Evolutionary conservation across 2,888 invertebrate genomes (phyloP), one percentile per base, ranked within the genome.

Genomic region (Leptarthrus brevirostris): DNA sequence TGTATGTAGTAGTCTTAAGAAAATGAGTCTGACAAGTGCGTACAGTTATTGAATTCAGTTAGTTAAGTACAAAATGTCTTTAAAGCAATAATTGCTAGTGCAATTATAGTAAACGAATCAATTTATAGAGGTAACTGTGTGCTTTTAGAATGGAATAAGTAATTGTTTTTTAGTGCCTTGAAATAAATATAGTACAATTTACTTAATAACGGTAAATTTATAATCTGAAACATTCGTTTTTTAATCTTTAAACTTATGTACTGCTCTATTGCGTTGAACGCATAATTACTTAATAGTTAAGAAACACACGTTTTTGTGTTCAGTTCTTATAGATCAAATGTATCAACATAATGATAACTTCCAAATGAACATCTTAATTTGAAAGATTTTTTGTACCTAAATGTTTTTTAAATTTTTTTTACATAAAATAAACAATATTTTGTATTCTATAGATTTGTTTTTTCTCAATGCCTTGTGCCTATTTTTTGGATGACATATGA

Each of bases 201-300:
- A 36, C 49, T 36, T 22, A 53, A 10, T 40, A 40, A 12, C 10
- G 8, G 6, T 8, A 40, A 40, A 12, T 40, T 40, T 40, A n/a
- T 30, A 6, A 0, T 40, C 12, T 12, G 3, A 40, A 40, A 12
- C 20, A 53, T 53, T 22, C 22, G 12, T 12, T 40, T 40, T 58
- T 36, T 26, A 36, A 18, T 58, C 8, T 20, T 10, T 16, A 18
- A 16, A 56, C 18, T 18, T 30, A 8, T 30, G 30, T 6, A 30
- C 8, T 30, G 30, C n/a, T n/a, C n/a, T n/a, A n/a, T n/a, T n/a
- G 58, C 58, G 58, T 58, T 58, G n/a, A 58, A 58, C 58, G 58
- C 58, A 58, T 36, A n/a, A 36, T 18, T 58, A 58, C 58, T 58
- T 58, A 58, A 58, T 58, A 26, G 18, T 58, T 8, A 40, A 3